These are phyloP conservation scores for Murina feae DNA, from an alignment of 2,113 vertebrate species.

Conservation along the genomic window DNA sequence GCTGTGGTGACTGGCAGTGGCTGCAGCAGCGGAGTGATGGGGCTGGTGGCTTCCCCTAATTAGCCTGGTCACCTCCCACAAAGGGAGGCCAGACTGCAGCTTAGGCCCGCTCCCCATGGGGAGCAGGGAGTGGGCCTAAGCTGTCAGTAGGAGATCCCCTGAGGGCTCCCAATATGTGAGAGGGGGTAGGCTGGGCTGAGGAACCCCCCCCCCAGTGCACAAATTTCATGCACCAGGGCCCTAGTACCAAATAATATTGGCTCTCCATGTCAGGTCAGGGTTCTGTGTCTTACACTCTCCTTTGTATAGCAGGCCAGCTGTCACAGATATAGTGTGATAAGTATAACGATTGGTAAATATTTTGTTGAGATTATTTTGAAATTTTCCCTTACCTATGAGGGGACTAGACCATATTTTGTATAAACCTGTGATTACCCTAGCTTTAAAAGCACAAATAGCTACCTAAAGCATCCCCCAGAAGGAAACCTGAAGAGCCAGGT, in stretches of 20 bases:
- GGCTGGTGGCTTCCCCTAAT: no score
- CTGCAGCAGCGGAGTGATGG: no score
- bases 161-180: no score
- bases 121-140: no score
- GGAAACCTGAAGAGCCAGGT: background rate
- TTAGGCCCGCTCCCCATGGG: no score
- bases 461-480: background rate
- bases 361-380: background rate
- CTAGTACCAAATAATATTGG: background rate
- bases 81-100: no score
- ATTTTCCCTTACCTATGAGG: background rate
- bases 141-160: no score
- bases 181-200: no score
- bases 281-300: background rate
- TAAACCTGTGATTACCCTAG: background rate
- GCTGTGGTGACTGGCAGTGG: no score
- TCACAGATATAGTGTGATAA: background rate
- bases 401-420: background rate
- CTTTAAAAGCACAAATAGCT: conserved; percentile 26
- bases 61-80: no score
- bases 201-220: no score
- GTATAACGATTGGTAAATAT: background rate
- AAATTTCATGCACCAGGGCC: no score
- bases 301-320: background rate
- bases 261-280: background rate